Evolutionary conservation across 2,113 vertebrate species (phyloP).

Genomic region (Anas platyrhynchos): DNA sequence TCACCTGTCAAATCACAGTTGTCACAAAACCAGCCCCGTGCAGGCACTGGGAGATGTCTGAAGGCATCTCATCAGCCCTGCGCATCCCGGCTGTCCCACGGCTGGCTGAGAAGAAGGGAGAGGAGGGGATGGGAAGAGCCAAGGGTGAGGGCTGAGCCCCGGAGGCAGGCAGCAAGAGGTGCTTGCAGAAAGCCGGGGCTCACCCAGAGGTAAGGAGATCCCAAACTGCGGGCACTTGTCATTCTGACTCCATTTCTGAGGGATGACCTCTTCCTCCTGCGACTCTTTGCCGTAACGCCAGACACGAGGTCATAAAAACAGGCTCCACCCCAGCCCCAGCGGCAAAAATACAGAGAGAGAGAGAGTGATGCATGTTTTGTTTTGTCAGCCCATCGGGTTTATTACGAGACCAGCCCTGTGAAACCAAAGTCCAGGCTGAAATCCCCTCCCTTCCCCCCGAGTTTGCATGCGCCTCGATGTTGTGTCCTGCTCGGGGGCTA

Average conservation of each 20-base stretch:
- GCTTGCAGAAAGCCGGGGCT: neutral
- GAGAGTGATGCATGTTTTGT: fast-evolving
- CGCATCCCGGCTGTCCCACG: fast-evolving
- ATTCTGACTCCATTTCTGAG: neutral
- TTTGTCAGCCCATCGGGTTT: neutral
- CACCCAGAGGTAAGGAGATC: neutral
- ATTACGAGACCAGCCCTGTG: neutral
- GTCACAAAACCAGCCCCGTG: neutral
- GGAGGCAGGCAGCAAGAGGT: neutral
- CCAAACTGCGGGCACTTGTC: neutral
- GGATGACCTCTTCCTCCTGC: neutral
- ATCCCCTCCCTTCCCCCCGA: neutral
- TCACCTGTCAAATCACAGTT: neutral
- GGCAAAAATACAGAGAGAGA: neutral
- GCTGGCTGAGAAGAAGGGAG: neutral
- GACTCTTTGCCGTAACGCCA: neutral
- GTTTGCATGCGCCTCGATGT: neutral
- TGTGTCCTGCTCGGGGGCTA: neutral
- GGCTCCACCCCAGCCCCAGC: neutral
- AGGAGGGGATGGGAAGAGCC: neutral
- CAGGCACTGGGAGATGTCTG: fast-evolving
- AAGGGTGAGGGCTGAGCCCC: neutral
- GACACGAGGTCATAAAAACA: neutral
- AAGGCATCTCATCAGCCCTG: neutral
- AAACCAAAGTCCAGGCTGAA: neutral